Evolutionary conservation across 1,140 invertebrate species (phyloP), one percentile per base, ranked within the genome.

Genomic region (Macrocentrus cingulum): DNA sequence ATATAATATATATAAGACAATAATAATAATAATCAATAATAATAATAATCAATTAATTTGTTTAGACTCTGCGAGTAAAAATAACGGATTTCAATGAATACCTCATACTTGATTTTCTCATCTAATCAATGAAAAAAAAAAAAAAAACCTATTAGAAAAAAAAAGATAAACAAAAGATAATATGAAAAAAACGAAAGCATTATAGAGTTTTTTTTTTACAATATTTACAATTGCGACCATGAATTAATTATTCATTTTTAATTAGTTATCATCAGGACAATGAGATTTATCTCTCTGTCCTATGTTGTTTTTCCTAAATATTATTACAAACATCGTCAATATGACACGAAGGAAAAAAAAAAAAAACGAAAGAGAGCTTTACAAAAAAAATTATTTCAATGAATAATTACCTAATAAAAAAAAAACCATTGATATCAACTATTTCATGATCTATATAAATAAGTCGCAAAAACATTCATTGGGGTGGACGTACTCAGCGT

Each of bases 221-320:
- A 52, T 52, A 52, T 52, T 52, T 52, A 52, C 50, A 52, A 36
- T 18, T 37, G 50, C 50, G 50, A 52, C 50, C 20, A 22, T 52
- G 19, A 52, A 52, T 39, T 15, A 52, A 52, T 52, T 37, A 37
- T 19, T 39, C 22, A 39, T 20, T 7, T 34, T 52, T 37, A 52
- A 37, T 52, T 23, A 52, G 41, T 52, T 39, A 39, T 34, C 15
- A 15, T 25, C 32, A 13, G 19, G 36, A 39, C 20, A 11, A 20
- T 16, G 46, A 49, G 29, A 49, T 18, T 29, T 13, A n/a, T n/a
- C n/a, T n/a, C n/a, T n/a, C n/a, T n/a, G n/a, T n/a, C n/a, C n/a
- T n/a, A n/a, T 25, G 6, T 34, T 34, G 29, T 34, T 34, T 34
- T 34, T 34, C 29, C 25, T 29, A 29, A 29, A 5, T 29, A 29